A percentile compares a stretch with the other conserved stretches of the same genome.
phyloP scores from a whole-genome alignment of 2,113 vertebrate species.

The Pedionomus torquatus region DNA sequence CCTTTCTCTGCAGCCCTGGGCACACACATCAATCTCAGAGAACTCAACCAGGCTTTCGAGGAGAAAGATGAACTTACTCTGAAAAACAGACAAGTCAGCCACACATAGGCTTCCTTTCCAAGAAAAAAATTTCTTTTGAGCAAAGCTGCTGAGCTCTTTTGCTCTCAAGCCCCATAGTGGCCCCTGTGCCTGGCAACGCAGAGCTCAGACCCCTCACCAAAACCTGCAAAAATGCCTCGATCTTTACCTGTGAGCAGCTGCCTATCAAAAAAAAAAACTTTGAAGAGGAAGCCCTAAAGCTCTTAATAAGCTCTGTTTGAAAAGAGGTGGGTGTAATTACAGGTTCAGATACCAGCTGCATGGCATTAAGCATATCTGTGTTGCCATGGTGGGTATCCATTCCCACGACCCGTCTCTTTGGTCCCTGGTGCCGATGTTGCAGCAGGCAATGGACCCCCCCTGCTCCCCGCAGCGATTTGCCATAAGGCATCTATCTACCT shows the following conservation, averaged over 20 bases:
- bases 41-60: neutral
- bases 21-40: fast-evolving
- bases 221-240: neutral
- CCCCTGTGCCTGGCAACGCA: neutral
- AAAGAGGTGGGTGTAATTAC: neutral
- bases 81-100: neutral
- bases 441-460: fast-evolving
- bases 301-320: neutral
- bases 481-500: neutral
- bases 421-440: fast-evolving
- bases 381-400: neutral
- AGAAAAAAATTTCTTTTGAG: neutral
- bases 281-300: neutral
- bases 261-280: neutral
- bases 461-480: fast-evolving
- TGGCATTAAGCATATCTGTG: neutral
- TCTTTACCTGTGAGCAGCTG: neutral
- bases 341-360: neutral
- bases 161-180: neutral
- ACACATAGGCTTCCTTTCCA: neutral
- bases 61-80: neutral
- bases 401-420: neutral
- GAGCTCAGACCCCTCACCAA: neutral
- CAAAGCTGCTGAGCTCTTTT: neutral
- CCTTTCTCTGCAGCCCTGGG: neutral